Percentiles rank a stretch among this genome's conserved stretches.
Conservation (phyloP, 2,888 invertebrate species). For the Carterocephalus palaemon region DNA sequence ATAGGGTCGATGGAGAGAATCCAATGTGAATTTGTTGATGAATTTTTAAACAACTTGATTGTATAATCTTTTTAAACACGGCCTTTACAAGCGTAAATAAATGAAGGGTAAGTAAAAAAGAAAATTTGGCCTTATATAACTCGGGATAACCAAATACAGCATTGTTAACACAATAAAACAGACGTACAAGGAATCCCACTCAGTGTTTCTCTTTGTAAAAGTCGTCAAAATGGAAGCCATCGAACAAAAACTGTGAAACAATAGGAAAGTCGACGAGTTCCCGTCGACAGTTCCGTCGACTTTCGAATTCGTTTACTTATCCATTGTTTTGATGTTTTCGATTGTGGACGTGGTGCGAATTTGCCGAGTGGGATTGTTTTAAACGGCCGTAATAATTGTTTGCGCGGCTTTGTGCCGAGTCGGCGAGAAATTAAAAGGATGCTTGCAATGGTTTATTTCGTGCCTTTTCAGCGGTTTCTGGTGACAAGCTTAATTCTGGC, state of each 20-base stretch:
- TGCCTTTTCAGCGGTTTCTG: slow-evolving; percentile 2
- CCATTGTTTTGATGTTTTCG: slow-evolving; percentile 3
- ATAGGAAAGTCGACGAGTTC: slow-evolving; percentile 16
- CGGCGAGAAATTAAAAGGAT: slow-evolving; percentile 26
- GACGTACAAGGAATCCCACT: slow-evolving; percentile 7
- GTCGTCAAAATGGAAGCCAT: slow-evolving; percentile 17
- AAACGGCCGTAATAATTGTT: slow-evolving; percentile 30
- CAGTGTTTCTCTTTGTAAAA: slow-evolving; percentile 23
- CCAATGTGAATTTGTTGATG: no score
- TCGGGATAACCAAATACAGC: not conserved
- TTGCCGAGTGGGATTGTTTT: slow-evolving; percentile 23
- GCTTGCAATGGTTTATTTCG: slow-evolving; percentile 27
- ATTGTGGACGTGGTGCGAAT: slow-evolving; percentile 14
- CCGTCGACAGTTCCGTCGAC: slow-evolving; percentile 3
- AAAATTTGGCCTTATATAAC: no score
- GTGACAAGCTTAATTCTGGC: slow-evolving; percentile 20
- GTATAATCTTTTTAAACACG: no score
- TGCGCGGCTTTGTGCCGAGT: slow-evolving; percentile 23
- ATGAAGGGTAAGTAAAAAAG: no score
- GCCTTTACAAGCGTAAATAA: not conserved
- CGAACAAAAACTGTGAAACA: slow-evolving; percentile 28
- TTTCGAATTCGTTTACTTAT: slow-evolving; percentile 5
- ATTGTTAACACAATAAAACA: slow-evolving; percentile 12
- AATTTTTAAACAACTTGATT: no score
- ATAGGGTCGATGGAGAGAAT: no score